Percentiles rank a stretch among this genome's conserved stretches.
Evolutionary conservation across 2,888 invertebrate genomes (phyloP).

Genomic region (Ctena decussata): DNA sequence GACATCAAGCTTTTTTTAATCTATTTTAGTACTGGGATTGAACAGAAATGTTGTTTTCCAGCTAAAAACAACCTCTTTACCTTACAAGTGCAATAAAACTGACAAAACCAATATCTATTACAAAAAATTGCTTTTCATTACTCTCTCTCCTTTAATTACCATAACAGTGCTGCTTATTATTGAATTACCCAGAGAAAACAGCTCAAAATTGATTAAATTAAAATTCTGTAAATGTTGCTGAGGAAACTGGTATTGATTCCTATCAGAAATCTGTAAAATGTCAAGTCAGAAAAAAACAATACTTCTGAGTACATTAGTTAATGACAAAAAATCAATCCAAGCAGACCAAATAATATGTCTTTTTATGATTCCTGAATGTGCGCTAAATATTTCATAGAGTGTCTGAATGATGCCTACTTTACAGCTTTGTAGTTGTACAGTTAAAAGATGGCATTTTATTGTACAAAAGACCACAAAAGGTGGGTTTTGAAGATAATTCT

Average conservation of each 20-base stretch:
- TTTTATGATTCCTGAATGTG: conserved; percentile 14
- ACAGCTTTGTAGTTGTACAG: not conserved
- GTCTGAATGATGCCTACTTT: conserved; percentile 2
- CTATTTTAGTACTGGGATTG: too few relatives aligned
- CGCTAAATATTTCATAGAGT: conserved; percentile 5
- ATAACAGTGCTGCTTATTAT: conserved; percentile 12
- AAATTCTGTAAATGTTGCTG: conserved; percentile 16
- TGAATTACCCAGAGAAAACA: conserved; percentile 9
- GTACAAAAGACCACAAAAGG: too few relatives aligned
- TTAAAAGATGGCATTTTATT: too few relatives aligned
- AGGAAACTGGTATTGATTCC: conserved; percentile 6
- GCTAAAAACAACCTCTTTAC: too few relatives aligned
- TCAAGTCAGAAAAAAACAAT: conserved; percentile 13
- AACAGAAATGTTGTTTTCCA: too few relatives aligned
- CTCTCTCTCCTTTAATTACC: conserved; percentile 5
- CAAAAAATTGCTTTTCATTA: conserved; percentile 9
- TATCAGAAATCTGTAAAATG: conserved; percentile 12
- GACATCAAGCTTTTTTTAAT: too few relatives aligned
- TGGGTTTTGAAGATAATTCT: too few relatives aligned
- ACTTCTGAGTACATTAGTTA: conserved; percentile 17
- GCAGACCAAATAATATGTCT: conserved; percentile 17
- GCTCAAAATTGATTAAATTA: conserved; percentile 16
- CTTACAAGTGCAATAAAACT: not conserved
- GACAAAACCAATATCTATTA: conserved; percentile 12
- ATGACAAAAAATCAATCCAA: conserved; percentile 6